Percentiles rank a stretch among this genome's conserved stretches.
These are phyloP conservation scores for Gobio occitaniae DNA, from an alignment of 2,797 vertebrate genomes.

Conservation along the genomic window DNA sequence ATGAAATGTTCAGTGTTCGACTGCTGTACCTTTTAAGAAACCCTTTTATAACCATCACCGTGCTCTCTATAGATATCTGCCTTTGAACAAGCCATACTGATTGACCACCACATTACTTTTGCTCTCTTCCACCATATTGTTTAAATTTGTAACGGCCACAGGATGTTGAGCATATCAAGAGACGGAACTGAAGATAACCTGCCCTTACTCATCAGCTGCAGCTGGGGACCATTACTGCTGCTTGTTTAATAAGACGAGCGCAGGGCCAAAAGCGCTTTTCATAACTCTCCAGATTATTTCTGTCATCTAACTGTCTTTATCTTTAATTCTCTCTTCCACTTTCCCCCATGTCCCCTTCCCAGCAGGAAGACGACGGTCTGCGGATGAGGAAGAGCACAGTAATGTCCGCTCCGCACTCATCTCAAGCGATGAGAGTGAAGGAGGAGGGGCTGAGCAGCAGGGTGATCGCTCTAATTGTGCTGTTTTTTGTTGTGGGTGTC, in stretches of 20 bases:
- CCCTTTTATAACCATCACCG: background rate
- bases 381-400: slow-evolving; percentile 91
- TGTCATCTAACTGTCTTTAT: slow-evolving; percentile 5
- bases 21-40: background rate
- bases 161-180: background rate
- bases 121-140: slow-evolving; percentile 12
- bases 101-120: background rate
- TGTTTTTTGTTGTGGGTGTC: slow-evolving; percentile 95
- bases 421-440: slow-evolving; percentile 79
- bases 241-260: slow-evolving; percentile 27
- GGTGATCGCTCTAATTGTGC: slow-evolving; percentile 87
- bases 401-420: slow-evolving; percentile 82
- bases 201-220: slow-evolving; percentile 12
- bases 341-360: background rate
- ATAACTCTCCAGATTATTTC: slow-evolving; percentile 30
- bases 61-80: background rate
- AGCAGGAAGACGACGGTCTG: slow-evolving; percentile 92
- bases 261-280: slow-evolving; percentile 12
- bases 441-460: slow-evolving; percentile 91
- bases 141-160: slow-evolving; percentile 19
- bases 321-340: slow-evolving; percentile 11
- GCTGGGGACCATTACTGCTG: slow-evolving; percentile 18
- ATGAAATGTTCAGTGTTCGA: background rate
- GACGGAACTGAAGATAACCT: slow-evolving; percentile 1
- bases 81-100: background rate